These are phyloP conservation scores for Nymphicus hollandicus DNA, from an alignment of 2,113 vertebrate species.

Conservation along the genomic window DNA sequence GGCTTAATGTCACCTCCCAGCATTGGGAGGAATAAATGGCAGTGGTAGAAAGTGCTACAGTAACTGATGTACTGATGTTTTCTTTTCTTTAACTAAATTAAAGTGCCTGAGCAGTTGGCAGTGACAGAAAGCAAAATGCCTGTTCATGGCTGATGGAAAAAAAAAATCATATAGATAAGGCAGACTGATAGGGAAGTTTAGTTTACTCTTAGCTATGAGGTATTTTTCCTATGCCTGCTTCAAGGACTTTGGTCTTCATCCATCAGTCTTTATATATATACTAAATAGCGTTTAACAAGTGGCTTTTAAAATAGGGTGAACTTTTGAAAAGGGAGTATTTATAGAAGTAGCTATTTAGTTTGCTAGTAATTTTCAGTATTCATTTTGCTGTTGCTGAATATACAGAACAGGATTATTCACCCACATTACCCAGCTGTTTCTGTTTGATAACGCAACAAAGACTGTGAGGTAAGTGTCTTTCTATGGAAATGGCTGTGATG, in stretches of 20 bases:
- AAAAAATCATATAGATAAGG: not conserved
- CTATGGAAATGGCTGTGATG: slow-evolving; percentile 19
- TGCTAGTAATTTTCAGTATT: slow-evolving; percentile 56
- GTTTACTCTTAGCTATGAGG: not conserved
- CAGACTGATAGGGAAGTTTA: not conserved
- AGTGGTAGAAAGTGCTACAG: not conserved
- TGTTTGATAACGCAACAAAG: slow-evolving; percentile 37
- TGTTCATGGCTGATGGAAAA: not conserved
- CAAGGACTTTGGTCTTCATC: slow-evolving; percentile 41
- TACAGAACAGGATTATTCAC: slow-evolving; percentile 57
- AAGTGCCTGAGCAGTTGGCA: not conserved
- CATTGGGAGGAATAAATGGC: not conserved
- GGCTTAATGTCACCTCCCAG: not conserved
- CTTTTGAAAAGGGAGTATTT: slow-evolving; percentile 50
- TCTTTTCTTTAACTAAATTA: not conserved
- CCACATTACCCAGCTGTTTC: slow-evolving; percentile 61
- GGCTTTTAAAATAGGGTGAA: slow-evolving; percentile 58
- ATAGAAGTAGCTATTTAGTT: slow-evolving; percentile 68
- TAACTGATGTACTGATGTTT: not conserved
- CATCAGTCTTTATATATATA: slow-evolving; percentile 33
- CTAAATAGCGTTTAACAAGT: slow-evolving; percentile 56
- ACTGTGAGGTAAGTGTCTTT: slow-evolving; percentile 27
- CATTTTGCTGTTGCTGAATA: slow-evolving; percentile 59
- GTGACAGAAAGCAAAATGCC: not conserved
- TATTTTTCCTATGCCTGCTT: slow-evolving; percentile 12